Percentiles rank a stretch among this genome's conserved stretches.
phyloP scores from a whole-genome alignment of 2,113 vertebrate species.

The Chauna torquata region DNA sequence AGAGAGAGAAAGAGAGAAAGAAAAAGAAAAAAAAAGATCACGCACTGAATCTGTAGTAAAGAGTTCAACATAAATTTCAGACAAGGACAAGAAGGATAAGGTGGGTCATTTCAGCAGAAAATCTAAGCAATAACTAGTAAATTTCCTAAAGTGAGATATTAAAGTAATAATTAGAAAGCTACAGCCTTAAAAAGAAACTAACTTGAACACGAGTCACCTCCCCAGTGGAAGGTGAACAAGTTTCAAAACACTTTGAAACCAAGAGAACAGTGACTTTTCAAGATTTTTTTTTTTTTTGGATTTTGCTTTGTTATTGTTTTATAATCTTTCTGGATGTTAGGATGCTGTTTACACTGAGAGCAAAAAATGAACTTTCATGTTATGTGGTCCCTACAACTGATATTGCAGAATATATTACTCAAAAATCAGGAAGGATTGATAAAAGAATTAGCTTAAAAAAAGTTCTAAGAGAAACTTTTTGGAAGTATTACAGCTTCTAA shows the following conservation, averaged over 20 bases:
- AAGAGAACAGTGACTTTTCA: background rate
- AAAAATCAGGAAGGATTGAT: background rate
- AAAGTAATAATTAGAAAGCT: conserved; percentile 6
- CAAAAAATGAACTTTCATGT: background rate
- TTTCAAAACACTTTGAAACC: background rate
- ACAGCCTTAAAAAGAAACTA: background rate
- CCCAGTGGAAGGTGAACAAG: background rate
- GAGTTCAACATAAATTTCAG: background rate
- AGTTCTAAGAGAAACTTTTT: background rate
- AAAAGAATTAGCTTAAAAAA: conserved; percentile 9
- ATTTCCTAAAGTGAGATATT: background rate
- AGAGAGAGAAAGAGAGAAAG: no score
- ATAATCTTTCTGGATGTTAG: background rate
- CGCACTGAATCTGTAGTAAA: conserved; percentile 22
- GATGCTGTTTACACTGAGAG: background rate
- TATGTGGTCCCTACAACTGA: background rate
- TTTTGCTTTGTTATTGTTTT: background rate
- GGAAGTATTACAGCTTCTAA: conserved; percentile 5
- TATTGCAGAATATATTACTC: background rate
- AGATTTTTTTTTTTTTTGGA: background rate
- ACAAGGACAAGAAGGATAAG: background rate
- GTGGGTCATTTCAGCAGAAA: background rate
- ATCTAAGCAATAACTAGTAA: background rate
- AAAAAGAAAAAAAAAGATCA: no score
- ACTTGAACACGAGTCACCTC: background rate